Conservation (phyloP, 2,797 vertebrate species). For the Diplodus sargus region DNA sequence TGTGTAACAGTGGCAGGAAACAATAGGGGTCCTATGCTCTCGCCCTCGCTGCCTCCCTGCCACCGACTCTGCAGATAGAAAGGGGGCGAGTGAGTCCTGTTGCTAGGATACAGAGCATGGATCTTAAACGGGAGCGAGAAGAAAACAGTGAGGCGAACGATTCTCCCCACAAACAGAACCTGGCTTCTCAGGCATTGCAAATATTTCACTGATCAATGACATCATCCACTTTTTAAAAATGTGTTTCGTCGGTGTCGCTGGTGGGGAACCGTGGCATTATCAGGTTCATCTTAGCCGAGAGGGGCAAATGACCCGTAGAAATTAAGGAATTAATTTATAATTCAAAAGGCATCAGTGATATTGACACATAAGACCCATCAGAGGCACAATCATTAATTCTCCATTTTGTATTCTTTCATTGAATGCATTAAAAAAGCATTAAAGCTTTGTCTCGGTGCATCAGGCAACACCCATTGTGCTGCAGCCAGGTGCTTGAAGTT, state of each 20-base stretch:
- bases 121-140: slow-evolving; percentile 73
- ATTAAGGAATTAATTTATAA: slow-evolving; percentile 66
- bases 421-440: slow-evolving; percentile 76
- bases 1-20: slow-evolving; percentile 70
- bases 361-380: slow-evolving; percentile 67
- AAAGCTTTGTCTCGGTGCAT: slow-evolving; percentile 65
- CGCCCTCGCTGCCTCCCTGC: slow-evolving; percentile 60
- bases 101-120: slow-evolving; percentile 85
- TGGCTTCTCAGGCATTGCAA: slow-evolving; percentile 69
- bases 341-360: slow-evolving; percentile 67
- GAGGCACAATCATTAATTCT: slow-evolving; percentile 70
- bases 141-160: slow-evolving; percentile 71
- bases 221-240: slow-evolving; percentile 43
- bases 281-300: slow-evolving; percentile 26
- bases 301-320: slow-evolving; percentile 68
- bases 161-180: slow-evolving; percentile 74
- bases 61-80: slow-evolving; percentile 65
- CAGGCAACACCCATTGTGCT: slow-evolving; percentile 64
- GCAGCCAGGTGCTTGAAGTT: slow-evolving; percentile 81
- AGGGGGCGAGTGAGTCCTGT: slow-evolving; percentile 75
- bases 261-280: slow-evolving; percentile 14
- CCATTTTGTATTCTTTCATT: slow-evolving; percentile 72
- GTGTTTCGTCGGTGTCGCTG: slow-evolving; percentile 23
- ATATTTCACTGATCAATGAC: slow-evolving; percentile 76
- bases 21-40: slow-evolving; percentile 69